These are phyloP conservation scores for Micrasema longulum DNA, from an alignment of 1,140 invertebrate genomes.

Conservation along the genomic window DNA sequence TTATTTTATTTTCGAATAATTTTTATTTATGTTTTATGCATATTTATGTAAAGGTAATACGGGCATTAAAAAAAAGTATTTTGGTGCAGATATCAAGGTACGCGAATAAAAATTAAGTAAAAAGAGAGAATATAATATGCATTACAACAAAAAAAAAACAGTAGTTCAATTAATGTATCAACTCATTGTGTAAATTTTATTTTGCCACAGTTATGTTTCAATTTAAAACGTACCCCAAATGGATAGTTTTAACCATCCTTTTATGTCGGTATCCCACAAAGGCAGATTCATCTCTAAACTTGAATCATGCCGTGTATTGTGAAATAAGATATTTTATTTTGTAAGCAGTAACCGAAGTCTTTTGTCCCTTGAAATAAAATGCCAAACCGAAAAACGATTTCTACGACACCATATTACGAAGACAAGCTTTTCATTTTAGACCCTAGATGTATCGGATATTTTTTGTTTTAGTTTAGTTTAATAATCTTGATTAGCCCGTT, in stretches of 20 bases:
- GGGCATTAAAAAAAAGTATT: too few species aligned
- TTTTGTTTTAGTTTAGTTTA: not conserved
- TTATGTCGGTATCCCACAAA: slow-evolving; percentile 43
- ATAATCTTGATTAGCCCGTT: slow-evolving; percentile 3
- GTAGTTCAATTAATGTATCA: too few species aligned
- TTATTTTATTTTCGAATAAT: too few species aligned
- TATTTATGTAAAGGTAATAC: too few species aligned
- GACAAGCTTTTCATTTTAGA: slow-evolving; percentile 55
- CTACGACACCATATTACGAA: slow-evolving; percentile 18
- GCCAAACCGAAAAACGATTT: slow-evolving; percentile 37
- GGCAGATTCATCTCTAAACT: slow-evolving; percentile 2
- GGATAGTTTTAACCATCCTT: slow-evolving; percentile 19
- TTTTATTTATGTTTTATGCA: too few species aligned
- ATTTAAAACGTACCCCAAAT: not conserved
- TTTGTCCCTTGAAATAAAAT: slow-evolving; percentile 50
- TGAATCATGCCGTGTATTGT: slow-evolving; percentile 29
- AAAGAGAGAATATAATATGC: too few species aligned
- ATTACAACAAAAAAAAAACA: too few species aligned
- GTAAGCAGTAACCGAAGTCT: slow-evolving; percentile 46
- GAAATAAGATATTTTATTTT: slow-evolving; percentile 56
- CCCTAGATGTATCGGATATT: not conserved
- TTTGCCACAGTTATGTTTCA: too few species aligned
- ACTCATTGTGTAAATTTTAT: too few species aligned
- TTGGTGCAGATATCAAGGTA: too few species aligned
- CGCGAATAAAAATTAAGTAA: too few species aligned